phyloP scores from a whole-genome alignment of 2,113 vertebrate species.

The Alaudala cheleensis region DNA sequence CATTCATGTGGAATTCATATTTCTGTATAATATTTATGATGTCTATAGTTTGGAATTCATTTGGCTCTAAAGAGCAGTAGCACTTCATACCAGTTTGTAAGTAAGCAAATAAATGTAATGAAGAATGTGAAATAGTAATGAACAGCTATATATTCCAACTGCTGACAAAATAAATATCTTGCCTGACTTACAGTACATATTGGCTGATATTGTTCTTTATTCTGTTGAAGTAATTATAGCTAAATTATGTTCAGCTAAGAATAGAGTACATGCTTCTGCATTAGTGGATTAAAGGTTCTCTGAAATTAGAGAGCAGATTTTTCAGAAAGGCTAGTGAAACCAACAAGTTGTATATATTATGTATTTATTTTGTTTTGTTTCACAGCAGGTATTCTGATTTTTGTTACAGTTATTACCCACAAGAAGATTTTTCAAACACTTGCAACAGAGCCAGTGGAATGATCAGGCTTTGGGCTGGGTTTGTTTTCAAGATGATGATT shows the following conservation, averaged over 20 bases:
- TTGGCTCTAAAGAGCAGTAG: background rate
- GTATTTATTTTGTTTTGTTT: background rate
- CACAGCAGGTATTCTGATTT: background rate
- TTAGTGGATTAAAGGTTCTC: background rate
- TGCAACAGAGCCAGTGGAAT: background rate
- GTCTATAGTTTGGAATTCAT: background rate
- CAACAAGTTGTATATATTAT: background rate
- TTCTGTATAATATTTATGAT: background rate
- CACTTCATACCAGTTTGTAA: background rate
- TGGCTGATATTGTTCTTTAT: background rate
- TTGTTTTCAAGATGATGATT: background rate
- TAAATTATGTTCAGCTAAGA: background rate
- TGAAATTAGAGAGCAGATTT: background rate
- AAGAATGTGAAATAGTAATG: background rate
- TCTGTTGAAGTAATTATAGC: background rate
- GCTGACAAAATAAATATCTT: constrained; percentile 32
- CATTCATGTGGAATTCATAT: background rate
- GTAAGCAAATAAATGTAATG: background rate
- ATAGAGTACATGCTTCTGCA: background rate
- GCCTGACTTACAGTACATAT: background rate
- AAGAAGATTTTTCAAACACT: background rate
- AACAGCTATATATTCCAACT: background rate
- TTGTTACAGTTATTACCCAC: background rate
- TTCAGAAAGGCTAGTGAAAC: background rate
- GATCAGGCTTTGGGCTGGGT: background rate